These are phyloP conservation scores for Lycocorax pyrrhopterus DNA, from an alignment of 2,113 vertebrate genomes.

Conservation along the genomic window DNA sequence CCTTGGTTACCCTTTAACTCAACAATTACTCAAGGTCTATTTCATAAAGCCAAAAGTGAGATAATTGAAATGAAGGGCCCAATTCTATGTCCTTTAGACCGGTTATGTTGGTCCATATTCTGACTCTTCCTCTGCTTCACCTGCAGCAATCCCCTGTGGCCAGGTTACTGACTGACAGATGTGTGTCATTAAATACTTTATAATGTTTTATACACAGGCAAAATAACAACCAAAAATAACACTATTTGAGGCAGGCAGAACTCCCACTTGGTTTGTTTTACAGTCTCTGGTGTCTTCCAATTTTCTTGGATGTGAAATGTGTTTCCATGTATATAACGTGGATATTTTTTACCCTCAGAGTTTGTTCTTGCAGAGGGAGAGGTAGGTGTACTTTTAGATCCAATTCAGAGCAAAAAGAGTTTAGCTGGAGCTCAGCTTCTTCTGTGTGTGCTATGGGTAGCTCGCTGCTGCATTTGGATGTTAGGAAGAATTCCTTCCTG, in stretches of 20 bases:
- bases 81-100: background rate
- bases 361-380: background rate
- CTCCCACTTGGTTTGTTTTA: background rate
- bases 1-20: background rate
- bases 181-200: background rate
- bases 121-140: background rate
- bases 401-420: background rate
- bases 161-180: background rate
- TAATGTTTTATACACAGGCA: background rate
- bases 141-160: background rate
- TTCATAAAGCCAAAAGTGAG: background rate
- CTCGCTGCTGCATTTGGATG: background rate
- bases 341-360: background rate
- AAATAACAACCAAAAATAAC: background rate
- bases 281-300: background rate
- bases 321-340: background rate
- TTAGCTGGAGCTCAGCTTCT: background rate
- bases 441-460: background rate
- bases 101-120: accelerated
- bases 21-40: background rate
- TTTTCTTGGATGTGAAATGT: background rate
- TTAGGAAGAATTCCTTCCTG: background rate
- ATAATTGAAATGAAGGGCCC: background rate
- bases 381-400: background rate
- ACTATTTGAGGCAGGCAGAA: background rate